A percentile compares a stretch with the other conserved stretches of the same genome.
phyloP scores from a whole-genome alignment of 2,797 vertebrate species.

The Prionace glauca region DNA sequence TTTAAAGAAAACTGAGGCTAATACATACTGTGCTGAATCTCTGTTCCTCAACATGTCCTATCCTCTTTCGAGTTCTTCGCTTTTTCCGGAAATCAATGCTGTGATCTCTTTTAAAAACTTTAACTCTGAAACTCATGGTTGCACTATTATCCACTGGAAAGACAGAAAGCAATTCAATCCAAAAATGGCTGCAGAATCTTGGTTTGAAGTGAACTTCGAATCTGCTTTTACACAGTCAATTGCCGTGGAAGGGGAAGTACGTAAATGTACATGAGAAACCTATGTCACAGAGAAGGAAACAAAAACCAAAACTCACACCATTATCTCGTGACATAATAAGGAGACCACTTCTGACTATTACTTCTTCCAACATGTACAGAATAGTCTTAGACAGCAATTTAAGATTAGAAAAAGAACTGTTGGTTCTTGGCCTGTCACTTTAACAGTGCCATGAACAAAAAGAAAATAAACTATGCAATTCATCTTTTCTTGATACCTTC shows the following conservation, averaged over 20 bases:
- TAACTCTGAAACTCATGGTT: conserved; percentile 84
- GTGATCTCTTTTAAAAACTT: conserved; percentile 63
- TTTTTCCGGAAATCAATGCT: conserved; percentile 75
- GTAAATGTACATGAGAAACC: background rate
- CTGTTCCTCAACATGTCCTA: conserved; percentile 64
- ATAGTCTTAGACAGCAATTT: background rate
- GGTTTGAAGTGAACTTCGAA: conserved; percentile 54
- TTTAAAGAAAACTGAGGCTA: background rate
- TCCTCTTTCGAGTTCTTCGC: conserved; percentile 62
- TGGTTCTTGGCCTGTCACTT: background rate
- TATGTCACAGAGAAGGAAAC: conserved; percentile 11
- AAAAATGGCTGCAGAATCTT: conserved; percentile 42
- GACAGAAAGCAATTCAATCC: conserved; percentile 42
- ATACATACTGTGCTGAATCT: conserved; percentile 85
- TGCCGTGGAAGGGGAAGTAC: conserved; percentile 22
- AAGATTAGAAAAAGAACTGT: background rate
- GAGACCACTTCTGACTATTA: background rate
- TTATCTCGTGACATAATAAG: background rate
- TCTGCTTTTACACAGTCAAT: conserved; percentile 1
- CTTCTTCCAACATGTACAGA: background rate
- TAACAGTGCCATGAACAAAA: background rate
- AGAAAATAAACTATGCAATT: background rate
- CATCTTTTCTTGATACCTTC: background rate
- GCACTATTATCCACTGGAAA: conserved; percentile 42
- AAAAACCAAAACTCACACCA: conserved; percentile 25